Evolutionary conservation across 1,140 invertebrate genomes (phyloP).

Genomic region (Medauroidea extradentata): DNA sequence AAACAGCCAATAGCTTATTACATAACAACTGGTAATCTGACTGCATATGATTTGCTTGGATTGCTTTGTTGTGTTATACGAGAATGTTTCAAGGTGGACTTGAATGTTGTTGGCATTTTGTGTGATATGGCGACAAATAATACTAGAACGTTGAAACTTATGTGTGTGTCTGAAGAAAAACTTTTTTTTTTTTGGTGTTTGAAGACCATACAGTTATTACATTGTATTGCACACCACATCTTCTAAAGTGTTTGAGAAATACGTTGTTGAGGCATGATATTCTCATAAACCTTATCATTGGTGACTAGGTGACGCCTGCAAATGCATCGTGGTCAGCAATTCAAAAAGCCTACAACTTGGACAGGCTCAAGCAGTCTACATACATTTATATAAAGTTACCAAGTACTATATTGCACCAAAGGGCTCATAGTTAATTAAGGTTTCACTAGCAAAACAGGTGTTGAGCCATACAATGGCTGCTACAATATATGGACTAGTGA

Average conservation of each 20-base stretch:
- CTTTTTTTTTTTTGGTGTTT: not conserved
- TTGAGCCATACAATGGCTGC: slow-evolving; percentile 3
- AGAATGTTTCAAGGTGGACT: not conserved
- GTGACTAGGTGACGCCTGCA: not conserved
- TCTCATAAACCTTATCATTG: not conserved
- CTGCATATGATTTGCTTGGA: not conserved
- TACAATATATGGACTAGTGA: too few relatives aligned
- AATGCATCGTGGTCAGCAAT: not conserved
- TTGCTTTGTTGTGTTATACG: not conserved
- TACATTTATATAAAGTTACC: not conserved
- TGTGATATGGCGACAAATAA: not conserved
- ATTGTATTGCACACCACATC: not conserved
- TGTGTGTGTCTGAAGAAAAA: not conserved
- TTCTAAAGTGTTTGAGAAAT: not conserved
- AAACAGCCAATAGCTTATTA: slow-evolving; percentile 14
- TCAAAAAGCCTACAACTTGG: not conserved
- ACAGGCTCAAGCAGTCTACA: not conserved
- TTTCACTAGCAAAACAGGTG: not conserved
- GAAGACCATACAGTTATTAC: not conserved
- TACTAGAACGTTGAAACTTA: not conserved
- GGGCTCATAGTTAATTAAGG: not conserved
- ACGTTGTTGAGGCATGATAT: not conserved
- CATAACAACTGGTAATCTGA: not conserved
- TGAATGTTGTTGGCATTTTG: not conserved
- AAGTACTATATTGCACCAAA: not conserved